Conservation (phyloP, 2,888 invertebrate genomes). For the Lutraria lutraria region DNA sequence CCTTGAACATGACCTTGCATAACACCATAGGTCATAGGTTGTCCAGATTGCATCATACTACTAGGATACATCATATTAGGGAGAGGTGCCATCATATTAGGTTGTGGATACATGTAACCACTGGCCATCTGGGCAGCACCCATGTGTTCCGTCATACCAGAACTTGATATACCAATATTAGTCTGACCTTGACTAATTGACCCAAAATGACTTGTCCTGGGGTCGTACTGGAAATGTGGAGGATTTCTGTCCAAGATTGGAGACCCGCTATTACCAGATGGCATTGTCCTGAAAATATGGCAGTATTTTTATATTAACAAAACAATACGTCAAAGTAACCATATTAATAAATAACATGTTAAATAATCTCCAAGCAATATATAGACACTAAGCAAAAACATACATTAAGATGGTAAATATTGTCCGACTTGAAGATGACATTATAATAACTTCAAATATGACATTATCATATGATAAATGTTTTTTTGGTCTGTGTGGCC, state of each 20-base stretch:
- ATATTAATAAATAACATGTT: no score
- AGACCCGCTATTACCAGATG: neutral
- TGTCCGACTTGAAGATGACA: no score
- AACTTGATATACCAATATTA: neutral
- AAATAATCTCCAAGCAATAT: no score
- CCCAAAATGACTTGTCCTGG: neutral
- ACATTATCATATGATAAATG: no score
- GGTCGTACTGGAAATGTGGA: slow-evolving; percentile 10
- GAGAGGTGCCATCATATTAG: slow-evolving; percentile 29
- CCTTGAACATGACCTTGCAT: slow-evolving; percentile 26
- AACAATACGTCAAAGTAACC: no score
- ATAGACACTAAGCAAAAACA: no score
- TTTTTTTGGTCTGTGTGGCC: no score
- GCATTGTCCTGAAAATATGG: slow-evolving; percentile 2
- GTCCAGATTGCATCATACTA: slow-evolving; percentile 22
- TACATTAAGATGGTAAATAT: no score
- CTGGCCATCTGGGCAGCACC: slow-evolving; percentile 25
- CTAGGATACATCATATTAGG: slow-evolving; percentile 24
- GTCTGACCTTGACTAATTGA: slow-evolving; percentile 21
- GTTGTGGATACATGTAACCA: slow-evolving; percentile 27
- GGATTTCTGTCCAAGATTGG: neutral
- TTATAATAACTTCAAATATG: no score
- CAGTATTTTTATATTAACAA: no score
- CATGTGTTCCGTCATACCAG: slow-evolving; percentile 7
- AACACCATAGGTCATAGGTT: slow-evolving; percentile 12